phyloP scores from a whole-genome alignment of 2,113 vertebrate species.

The Atlantisia rogersi region DNA sequence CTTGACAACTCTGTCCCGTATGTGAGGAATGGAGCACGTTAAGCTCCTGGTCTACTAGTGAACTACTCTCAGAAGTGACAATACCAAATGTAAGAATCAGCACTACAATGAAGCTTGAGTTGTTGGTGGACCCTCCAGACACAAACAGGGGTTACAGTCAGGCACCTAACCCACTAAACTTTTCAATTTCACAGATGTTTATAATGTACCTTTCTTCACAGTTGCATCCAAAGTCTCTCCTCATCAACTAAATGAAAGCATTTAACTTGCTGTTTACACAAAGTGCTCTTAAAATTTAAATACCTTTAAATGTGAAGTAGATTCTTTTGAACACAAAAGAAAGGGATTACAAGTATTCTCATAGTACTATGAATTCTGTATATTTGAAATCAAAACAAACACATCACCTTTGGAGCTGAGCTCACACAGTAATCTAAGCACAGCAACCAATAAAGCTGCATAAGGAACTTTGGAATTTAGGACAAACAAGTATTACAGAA shows the following conservation, averaged over 20 bases:
- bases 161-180: not conserved
- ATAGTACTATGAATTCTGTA: not conserved
- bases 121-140: not conserved
- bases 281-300: not conserved
- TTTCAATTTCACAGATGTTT: too few relatives aligned
- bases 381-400: not conserved
- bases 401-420: not conserved
- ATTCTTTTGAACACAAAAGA: not conserved
- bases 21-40: not conserved
- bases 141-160: not conserved
- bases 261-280: not conserved
- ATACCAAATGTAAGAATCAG: not conserved
- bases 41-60: not conserved
- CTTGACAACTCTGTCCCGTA: not conserved
- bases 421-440: not conserved
- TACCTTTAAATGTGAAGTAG: not conserved
- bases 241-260: not conserved
- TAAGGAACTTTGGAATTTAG: not conserved
- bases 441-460: not conserved
- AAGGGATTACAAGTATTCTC: not conserved
- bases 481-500: not conserved
- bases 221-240: not conserved
- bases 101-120: not conserved
- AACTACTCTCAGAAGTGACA: not conserved
- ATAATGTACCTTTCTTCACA: not conserved